These are phyloP conservation scores for Macrosoma leucophasiata DNA, from an alignment of 2,888 invertebrate species.

Conservation along the genomic window DNA sequence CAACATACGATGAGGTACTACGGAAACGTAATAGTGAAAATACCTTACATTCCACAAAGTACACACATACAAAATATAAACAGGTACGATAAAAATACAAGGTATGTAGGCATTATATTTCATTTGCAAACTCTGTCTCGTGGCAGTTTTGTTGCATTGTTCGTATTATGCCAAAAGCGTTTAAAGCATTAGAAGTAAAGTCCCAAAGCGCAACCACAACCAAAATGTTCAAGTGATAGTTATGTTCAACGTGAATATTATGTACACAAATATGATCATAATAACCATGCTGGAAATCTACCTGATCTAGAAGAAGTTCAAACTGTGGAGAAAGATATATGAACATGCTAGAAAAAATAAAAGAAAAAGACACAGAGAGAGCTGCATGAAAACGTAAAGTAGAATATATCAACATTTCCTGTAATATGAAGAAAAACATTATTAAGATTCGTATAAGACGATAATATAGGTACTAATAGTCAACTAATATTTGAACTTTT, in stretches of 20 bases:
- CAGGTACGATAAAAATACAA: no score
- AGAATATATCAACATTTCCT: conserved; percentile 71
- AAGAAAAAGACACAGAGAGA: conserved; percentile 62
- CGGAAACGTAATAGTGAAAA: no score
- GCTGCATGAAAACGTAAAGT: conserved; percentile 67
- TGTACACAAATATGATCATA: conserved; percentile 53
- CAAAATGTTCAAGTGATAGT: conserved; percentile 49
- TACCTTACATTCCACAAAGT: no score
- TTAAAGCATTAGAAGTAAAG: conserved; percentile 49
- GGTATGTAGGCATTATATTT: conserved; percentile 43
- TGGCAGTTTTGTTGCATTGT: conserved; percentile 65
- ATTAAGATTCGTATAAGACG: conserved; percentile 62
- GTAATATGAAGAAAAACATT: conserved; percentile 74
- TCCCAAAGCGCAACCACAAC: conserved; percentile 48
- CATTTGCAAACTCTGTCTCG: conserved; percentile 70
- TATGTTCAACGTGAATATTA: conserved; percentile 43
- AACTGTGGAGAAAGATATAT: conserved; percentile 66
- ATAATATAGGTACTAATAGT: conserved; percentile 54
- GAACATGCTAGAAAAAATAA: conserved; percentile 63
- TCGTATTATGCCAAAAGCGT: conserved; percentile 47
- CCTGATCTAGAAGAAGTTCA: conserved; percentile 66
- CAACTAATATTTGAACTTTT: conserved; percentile 44
- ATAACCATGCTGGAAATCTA: conserved; percentile 63
- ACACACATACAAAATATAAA: no score
- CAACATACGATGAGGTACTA: no score